Base-by-base conservation (phyloP, 2,113 vertebrate genomes). In the Balaeniceps rex region DNA sequence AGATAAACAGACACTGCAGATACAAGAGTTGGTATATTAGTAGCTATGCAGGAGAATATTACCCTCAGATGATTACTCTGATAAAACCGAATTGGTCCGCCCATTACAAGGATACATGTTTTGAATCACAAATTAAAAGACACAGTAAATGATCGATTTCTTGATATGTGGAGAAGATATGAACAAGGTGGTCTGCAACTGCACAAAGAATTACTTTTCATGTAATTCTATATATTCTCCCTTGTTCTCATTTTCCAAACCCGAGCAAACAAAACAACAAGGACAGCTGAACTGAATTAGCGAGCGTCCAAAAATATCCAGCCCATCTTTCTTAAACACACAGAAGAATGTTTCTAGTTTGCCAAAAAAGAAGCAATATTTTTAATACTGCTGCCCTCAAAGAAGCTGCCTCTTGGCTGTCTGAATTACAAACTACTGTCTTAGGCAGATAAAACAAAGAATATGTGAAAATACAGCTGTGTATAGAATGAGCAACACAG, bases 241-340 rank as follows among this genome's bases (percentile, higher is more conserved):
- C 29, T 83, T 87, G n/a, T 63, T 83, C 68, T 90, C 22, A 34
- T 52, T 82, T 97, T 80, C 88, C 68, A 83, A 66, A 83, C 18
- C 40, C 83, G 90, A 94, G 42, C 3, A 26, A 97, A 95, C 84
- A 93, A 96, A 91, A 87, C 65, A 95, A 92, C 78, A 88, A 70
- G 51, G 34, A 92, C 96, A 97, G 96, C 89, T 96, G 93, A 93
- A 96, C 38, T 81, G 91, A 96, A 95, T 97, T 96, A 96, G 89
- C 36, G 77, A 95, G 70, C 4, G 6, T 90, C 87, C 89, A 95
- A 96, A 97, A 93, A 96, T 95, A 97, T 75, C 87, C 58, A 94
- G 33, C 40, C 90, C 85, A 91, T 93, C 76, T 89, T 96, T 93
- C 93, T 88, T 90, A 87, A 91, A 89, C 80, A 90, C 75, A 92